These are phyloP conservation scores for Drosophila littoralis DNA, from an alignment of 1,140 invertebrate species.

Conservation along the genomic window DNA sequence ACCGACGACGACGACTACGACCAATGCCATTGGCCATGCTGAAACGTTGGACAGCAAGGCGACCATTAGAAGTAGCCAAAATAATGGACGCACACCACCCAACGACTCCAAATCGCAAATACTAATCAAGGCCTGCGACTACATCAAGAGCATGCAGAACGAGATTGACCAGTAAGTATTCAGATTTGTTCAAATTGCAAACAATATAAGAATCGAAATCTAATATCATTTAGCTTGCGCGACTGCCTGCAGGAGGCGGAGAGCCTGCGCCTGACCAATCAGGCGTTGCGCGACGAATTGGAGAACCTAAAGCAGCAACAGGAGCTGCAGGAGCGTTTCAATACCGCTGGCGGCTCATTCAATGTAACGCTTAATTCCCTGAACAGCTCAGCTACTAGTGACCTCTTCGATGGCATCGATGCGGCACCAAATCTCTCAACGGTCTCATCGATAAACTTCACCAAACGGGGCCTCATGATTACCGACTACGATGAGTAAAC, in stretches of 20 bases:
- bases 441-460: slow-evolving; percentile 64
- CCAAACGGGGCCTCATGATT: slow-evolving; percentile 79
- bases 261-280: slow-evolving; percentile 72
- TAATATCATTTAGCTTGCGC: slow-evolving; percentile 56
- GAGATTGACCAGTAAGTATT: slow-evolving; percentile 88
- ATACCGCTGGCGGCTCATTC: slow-evolving; percentile 57
- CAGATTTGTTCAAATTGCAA: no score
- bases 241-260: slow-evolving; percentile 77
- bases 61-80: slow-evolving; percentile 37
- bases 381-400: slow-evolving; percentile 71
- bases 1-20: slow-evolving; percentile 82
- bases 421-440: slow-evolving; percentile 57
- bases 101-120: slow-evolving; percentile 97
- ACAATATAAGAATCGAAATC: no score
- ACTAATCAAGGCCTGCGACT: slow-evolving; percentile 97
- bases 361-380: slow-evolving; percentile 73
- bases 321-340: slow-evolving; percentile 64
- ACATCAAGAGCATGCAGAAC: slow-evolving; percentile 93
- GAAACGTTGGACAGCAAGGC: slow-evolving; percentile 13
- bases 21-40: not conserved
- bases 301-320: slow-evolving; percentile 66
- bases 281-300: slow-evolving; percentile 69
- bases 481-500: slow-evolving; percentile 73
- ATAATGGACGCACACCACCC: slow-evolving; percentile 73
- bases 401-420: slow-evolving; percentile 72